These are phyloP conservation scores for Elaeidobius kamerunicus DNA, from an alignment of 2,888 invertebrate species.

Conservation along the genomic window DNA sequence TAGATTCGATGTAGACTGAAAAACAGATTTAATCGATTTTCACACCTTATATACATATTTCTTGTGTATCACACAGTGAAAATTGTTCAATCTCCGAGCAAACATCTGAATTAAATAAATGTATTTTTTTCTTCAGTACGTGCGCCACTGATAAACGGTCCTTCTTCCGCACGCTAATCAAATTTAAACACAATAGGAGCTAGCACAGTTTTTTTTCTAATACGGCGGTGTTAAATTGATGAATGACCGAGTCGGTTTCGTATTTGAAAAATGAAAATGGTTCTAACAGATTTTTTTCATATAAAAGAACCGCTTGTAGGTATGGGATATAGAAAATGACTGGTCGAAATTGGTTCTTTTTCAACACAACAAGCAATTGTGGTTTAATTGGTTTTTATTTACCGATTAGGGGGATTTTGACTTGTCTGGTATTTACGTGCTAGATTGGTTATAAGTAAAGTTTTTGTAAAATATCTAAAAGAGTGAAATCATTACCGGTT, in stretches of 20 bases:
- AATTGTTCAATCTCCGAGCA: too few relatives aligned
- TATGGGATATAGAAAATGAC: constrained; percentile 25
- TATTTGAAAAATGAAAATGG: constrained; percentile 23
- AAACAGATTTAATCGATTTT: too few relatives aligned
- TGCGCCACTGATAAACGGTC: constrained; percentile 6
- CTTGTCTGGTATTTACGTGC: too few relatives aligned
- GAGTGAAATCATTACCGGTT: too few relatives aligned
- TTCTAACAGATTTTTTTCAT: constrained; percentile 19
- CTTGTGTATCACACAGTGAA: too few relatives aligned
- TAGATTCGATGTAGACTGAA: too few relatives aligned
- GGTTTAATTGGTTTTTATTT: constrained; percentile 6
- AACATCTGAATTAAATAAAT: too few relatives aligned
- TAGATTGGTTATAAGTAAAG: too few relatives aligned
- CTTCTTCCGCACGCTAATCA: constrained; percentile 18
- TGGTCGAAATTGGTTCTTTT: constrained; percentile 9
- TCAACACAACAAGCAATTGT: neutral
- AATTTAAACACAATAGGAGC: constrained; percentile 26
- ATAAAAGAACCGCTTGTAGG: neutral
- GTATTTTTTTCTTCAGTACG: constrained; percentile 1
- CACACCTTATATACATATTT: too few relatives aligned
- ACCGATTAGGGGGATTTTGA: neutral
- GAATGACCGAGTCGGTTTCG: constrained; percentile 22
- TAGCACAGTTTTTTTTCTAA: constrained; percentile 17
- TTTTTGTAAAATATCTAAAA: too few relatives aligned
- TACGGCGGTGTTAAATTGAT: constrained; percentile 23